A percentile compares a stretch with the other conserved stretches of the same genome.
phyloP scores from a whole-genome alignment of 35 echinoderm and acorn worm species.

The Eucidaris tribuloides region DNA sequence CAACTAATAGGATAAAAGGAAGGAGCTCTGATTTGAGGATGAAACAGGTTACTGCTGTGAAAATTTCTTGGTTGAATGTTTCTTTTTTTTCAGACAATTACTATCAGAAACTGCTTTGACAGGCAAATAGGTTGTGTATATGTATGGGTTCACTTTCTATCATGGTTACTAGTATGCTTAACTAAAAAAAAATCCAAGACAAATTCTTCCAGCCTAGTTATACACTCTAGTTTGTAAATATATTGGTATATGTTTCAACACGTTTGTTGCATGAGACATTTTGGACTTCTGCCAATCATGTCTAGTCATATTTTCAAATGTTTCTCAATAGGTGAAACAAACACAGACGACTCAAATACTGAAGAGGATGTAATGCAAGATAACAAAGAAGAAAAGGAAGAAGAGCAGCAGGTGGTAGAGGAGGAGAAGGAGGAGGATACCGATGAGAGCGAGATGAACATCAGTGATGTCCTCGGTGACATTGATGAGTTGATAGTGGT shows the following conservation, averaged over 20 bases:
- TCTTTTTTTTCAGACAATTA: too few relatives aligned
- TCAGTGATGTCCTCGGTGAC: conserved; percentile 90
- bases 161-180: too few relatives aligned
- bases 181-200: neutral
- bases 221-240: too few relatives aligned
- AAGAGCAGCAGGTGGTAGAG: conserved; percentile 18
- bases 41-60: too few relatives aligned
- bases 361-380: conserved; percentile 23
- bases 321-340: neutral
- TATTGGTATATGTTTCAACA: neutral
- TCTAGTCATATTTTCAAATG: neutral
- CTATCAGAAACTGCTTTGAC: too few relatives aligned
- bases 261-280: neutral
- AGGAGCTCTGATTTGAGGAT: neutral
- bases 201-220: too few relatives aligned
- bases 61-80: too few relatives aligned
- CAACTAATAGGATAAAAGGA: neutral
- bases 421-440: conserved; percentile 32
- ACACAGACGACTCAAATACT: neutral
- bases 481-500: conserved; percentile 89
- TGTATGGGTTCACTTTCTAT: too few relatives aligned
- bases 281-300: neutral
- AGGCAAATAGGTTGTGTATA: too few relatives aligned
- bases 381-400: neutral
- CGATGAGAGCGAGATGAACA: conserved; percentile 68